phyloP scores from a whole-genome alignment of 2,888 invertebrate species.

The Himalopsyche kuldschensis region DNA sequence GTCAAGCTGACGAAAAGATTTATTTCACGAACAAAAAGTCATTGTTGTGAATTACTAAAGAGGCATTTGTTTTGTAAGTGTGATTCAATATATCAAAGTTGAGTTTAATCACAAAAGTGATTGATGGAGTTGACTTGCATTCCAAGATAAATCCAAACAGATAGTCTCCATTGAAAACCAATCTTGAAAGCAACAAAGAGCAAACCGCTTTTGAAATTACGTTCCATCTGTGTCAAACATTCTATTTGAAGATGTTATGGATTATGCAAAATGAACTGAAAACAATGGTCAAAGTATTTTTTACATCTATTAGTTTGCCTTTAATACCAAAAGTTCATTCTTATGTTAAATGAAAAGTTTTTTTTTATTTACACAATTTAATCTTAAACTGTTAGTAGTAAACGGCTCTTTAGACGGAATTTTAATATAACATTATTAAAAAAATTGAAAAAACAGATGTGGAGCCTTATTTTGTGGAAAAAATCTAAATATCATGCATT shows the following conservation, averaged over 20 bases:
- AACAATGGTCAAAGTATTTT: background rate
- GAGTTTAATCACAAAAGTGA: background rate
- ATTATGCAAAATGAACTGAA: background rate
- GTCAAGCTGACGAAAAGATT: background rate
- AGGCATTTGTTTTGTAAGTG: background rate
- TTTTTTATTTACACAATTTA: too few relatives aligned
- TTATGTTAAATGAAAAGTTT: too few relatives aligned
- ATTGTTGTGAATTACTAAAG: background rate
- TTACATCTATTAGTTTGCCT: background rate
- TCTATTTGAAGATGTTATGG: background rate
- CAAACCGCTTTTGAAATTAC: background rate
- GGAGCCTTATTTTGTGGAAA: too few relatives aligned
- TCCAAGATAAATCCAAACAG: background rate
- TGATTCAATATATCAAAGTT: slow-evolving; percentile 3
- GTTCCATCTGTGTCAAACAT: background rate
- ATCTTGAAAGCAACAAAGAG: background rate
- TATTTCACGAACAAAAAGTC: background rate
- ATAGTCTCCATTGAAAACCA: background rate
- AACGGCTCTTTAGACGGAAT: too few relatives aligned
- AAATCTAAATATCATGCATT: too few relatives aligned
- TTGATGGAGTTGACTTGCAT: background rate
- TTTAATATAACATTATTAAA: too few relatives aligned
- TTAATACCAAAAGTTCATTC: too few relatives aligned
- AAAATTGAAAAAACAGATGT: too few relatives aligned
- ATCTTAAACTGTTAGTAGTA: too few relatives aligned